Base-by-base conservation (phyloP, 2,797 vertebrate genomes). In the Falco rusticolus region DNA sequence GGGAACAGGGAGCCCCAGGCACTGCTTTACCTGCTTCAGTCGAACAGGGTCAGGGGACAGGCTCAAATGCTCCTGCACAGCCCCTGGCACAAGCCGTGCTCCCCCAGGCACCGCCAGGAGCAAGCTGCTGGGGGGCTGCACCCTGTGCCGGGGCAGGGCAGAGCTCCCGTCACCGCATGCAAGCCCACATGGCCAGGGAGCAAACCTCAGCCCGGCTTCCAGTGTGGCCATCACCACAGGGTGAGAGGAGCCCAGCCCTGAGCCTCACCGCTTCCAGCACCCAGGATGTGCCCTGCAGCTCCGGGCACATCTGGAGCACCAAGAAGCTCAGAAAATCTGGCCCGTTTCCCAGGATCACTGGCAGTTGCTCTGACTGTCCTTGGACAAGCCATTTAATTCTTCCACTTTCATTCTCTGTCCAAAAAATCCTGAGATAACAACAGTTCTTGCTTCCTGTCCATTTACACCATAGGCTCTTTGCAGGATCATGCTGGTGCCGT, bases 141-240 rank as follows among this genome's bases (percentile, higher is more conserved):
- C 16, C 41, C 51, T 19, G 33, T 26, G 18, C 26, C 4, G 2
- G 11, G 56, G 43, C 25, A 21, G 54, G 25, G n/a, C 24, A 28
- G 11, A 53, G 13, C 6, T 54, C 31, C 3, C 5, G 9, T 51
- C 8, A 1, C 6, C 0, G 6, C 25, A 33, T 2, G 6, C 39
- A 29, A 56, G 41, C 22, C 53, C 43, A 21, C n/a, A 16, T 1
- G 22, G 64, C n/a, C 64, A 39, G 53, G 21, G 22, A 33, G n/a
- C n/a, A 68, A 57, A 48, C 16, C 22, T 43, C n/a, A 11, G n/a
- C 77, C 51, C 24, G 6, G 54, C 50, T n/a, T 41, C 22, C 24
- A n/a, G 24, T 24, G 22, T 2, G 24, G 24, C 13, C 65, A 50
- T n/a, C 4, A 1, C 10, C 29, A 29, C 3, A 0, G 45, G 43